Conservation (phyloP, 1,140 invertebrate species). For the Papilio glaucus region DNA sequence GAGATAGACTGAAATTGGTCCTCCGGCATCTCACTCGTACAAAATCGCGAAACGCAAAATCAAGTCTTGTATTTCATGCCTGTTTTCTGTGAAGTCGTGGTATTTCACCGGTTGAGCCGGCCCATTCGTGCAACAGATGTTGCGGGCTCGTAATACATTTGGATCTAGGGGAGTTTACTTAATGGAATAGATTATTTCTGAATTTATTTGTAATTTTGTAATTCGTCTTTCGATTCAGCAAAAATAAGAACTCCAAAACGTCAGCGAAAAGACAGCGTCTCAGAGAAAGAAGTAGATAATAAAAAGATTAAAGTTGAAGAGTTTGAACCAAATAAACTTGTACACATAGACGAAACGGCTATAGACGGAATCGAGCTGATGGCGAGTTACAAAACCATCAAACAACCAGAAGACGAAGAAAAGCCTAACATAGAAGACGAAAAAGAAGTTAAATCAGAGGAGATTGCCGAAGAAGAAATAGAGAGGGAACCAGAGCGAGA, state of each 20-base stretch:
- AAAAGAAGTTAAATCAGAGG: slow-evolving; percentile 67
- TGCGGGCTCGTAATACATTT: too few species aligned
- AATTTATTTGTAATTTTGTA: background rate
- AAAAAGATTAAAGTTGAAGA: slow-evolving; percentile 74
- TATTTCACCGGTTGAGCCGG: too few species aligned
- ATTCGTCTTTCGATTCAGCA: slow-evolving; percentile 45
- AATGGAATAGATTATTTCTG: background rate
- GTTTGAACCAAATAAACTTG: slow-evolving; percentile 58
- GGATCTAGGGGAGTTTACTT: too few species aligned
- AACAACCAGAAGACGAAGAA: slow-evolving; percentile 70
- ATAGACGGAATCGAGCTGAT: slow-evolving; percentile 81
- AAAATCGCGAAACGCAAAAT: too few species aligned
- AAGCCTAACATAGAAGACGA: slow-evolving; percentile 75
- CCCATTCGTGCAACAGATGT: too few species aligned
- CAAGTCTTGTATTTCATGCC: too few species aligned
- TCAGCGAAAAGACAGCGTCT: slow-evolving; percentile 83
- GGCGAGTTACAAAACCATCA: slow-evolving; percentile 63
- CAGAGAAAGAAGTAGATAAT: slow-evolving; percentile 79
- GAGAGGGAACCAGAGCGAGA: slow-evolving; percentile 54
- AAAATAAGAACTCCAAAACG: slow-evolving; percentile 84
- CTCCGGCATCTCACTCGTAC: too few species aligned
- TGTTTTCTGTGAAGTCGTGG: too few species aligned
- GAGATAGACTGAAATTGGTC: too few species aligned
- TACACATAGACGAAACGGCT: slow-evolving; percentile 80
- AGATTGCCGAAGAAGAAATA: slow-evolving; percentile 62